A percentile compares a stretch with the other conserved stretches of the same genome.
These are phyloP conservation scores for Leptopilina syphax DNA, from an alignment of 2,888 invertebrate genomes.

Conservation along the genomic window DNA sequence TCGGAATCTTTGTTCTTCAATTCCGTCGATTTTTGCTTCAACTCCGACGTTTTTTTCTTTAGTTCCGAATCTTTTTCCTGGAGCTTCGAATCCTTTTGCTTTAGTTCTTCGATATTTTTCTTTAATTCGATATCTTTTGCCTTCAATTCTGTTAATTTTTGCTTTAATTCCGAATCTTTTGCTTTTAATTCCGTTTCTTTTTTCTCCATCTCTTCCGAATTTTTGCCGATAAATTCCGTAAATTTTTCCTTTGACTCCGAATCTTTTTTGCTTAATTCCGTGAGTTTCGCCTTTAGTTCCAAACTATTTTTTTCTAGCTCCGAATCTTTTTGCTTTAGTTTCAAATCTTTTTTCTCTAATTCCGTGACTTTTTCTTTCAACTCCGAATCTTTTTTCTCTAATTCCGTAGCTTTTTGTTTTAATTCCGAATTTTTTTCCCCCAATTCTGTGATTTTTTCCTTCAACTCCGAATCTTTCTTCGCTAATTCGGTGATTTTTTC, in stretches of 20 bases:
- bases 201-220: slow-evolving; percentile 70
- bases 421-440: slow-evolving; percentile 47
- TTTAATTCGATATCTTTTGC: too few species aligned
- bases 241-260: slow-evolving; percentile 55
- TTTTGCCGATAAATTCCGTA: slow-evolving; percentile 58
- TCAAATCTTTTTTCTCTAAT: slow-evolving; percentile 68
- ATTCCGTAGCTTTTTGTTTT: slow-evolving; percentile 48
- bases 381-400: slow-evolving; percentile 45
- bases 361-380: slow-evolving; percentile 61
- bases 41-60: slow-evolving; percentile 8
- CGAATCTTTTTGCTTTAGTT: slow-evolving; percentile 61
- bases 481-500: slow-evolving; percentile 44
- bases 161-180: neutral
- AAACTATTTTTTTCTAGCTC: slow-evolving; percentile 61
- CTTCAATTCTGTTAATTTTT: too few species aligned
- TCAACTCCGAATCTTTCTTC: slow-evolving; percentile 46
- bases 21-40: slow-evolving; percentile 49
- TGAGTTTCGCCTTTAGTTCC: slow-evolving; percentile 47
- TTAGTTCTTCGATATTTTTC: slow-evolving; percentile 55
- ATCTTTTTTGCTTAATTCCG: slow-evolving; percentile 56
- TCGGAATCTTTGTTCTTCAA: slow-evolving; percentile 46
- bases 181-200: slow-evolving; percentile 48
- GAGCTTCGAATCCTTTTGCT: slow-evolving; percentile 46
- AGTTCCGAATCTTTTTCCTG: slow-evolving; percentile 41
- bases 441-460: slow-evolving; percentile 46